Conservation (phyloP, 2,797 vertebrate genomes). For the Anabacerthia variegaticeps region DNA sequence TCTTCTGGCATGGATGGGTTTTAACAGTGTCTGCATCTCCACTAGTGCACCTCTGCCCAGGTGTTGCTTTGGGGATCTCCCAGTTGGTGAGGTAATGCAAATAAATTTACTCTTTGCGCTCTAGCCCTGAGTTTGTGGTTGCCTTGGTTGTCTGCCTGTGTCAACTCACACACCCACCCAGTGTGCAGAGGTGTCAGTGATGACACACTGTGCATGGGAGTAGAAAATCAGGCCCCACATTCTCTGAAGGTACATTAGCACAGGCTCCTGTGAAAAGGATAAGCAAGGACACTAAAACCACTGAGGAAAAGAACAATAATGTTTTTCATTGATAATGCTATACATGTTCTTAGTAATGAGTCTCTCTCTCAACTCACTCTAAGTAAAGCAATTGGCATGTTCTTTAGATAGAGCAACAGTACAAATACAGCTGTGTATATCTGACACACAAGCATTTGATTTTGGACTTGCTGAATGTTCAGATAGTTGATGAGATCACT, state of each 20-base stretch:
- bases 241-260: neutral
- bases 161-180: neutral
- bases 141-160: neutral
- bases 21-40: neutral
- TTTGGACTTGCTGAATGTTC: conserved; percentile 70
- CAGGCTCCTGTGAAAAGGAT: conserved; percentile 4
- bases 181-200: conserved; percentile 20
- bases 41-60: neutral
- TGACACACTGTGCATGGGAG: neutral
- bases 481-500: conserved; percentile 64
- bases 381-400: conserved; percentile 68
- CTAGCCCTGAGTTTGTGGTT: neutral
- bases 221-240: neutral
- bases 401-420: conserved; percentile 69
- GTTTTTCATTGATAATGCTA: conserved; percentile 69
- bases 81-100: neutral
- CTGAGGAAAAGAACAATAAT: conserved; percentile 62
- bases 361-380: conserved; percentile 54
- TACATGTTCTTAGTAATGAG: conserved; percentile 70
- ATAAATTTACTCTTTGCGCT: neutral
- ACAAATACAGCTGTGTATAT: conserved; percentile 73
- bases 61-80: neutral
- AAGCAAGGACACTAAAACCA: conserved; percentile 48
- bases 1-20: neutral
- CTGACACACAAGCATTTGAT: conserved; percentile 64